Conservation (phyloP, 2,113 vertebrate genomes). For the Nerophis ophidion region DNA sequence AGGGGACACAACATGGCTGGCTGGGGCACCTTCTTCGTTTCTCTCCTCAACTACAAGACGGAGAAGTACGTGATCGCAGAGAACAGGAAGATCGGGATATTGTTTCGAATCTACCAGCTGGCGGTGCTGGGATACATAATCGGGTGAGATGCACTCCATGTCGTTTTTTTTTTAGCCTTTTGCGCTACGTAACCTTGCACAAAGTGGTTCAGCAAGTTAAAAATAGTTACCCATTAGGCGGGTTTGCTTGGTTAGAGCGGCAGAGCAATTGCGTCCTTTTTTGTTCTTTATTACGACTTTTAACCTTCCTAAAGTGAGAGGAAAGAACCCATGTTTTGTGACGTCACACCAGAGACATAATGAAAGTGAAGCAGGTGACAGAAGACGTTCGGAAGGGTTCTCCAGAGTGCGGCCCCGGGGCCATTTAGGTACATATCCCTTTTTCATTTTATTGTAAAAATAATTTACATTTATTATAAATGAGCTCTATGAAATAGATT, state of each 20-base stretch:
- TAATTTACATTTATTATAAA: too few relatives aligned
- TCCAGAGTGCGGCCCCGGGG: too few relatives aligned
- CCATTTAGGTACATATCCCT: too few relatives aligned
- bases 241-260: conserved; percentile 30
- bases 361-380: conserved; percentile 23
- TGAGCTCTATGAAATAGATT: too few relatives aligned
- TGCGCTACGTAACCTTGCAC: conserved; percentile 18
- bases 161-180: not conserved
- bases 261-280: not conserved
- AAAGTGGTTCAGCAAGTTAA: conserved; percentile 55
- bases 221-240: conserved; percentile 43
- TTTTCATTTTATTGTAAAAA: too few relatives aligned
- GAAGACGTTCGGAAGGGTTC: too few relatives aligned
- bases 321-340: conserved; percentile 4
- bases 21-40: conserved; percentile 69
- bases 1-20: conserved; percentile 72
- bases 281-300: not conserved
- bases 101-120: conserved; percentile 86
- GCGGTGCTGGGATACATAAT: conserved; percentile 87
- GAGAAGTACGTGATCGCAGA: conserved; percentile 92
- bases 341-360: conserved; percentile 9
- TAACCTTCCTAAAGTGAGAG: not conserved
- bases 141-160: conserved; percentile 74
- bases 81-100: conserved; percentile 88
- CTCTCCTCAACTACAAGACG: conserved; percentile 91